Conservation (phyloP, 1,140 invertebrate genomes). For the Periplaneta americana region DNA sequence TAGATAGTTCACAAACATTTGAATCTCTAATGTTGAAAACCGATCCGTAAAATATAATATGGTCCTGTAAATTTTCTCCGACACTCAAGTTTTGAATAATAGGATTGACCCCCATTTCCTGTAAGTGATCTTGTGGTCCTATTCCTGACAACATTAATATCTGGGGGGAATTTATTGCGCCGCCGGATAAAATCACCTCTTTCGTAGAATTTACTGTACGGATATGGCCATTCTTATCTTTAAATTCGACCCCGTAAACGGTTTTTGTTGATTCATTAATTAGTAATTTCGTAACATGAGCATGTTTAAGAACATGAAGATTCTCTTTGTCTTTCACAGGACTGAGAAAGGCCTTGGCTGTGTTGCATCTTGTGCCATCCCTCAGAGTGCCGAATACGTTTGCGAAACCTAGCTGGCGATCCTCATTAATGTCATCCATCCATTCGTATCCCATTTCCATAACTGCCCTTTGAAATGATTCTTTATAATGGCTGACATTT, state of each 20-base stretch:
- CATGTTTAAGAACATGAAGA: conserved; percentile 60
- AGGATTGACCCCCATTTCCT: conserved; percentile 53
- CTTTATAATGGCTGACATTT: neutral
- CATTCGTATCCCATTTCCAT: conserved; percentile 45
- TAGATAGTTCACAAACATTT: conserved; percentile 25
- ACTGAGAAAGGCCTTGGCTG: conserved; percentile 52
- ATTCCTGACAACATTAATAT: conserved; percentile 70
- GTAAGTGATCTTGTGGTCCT: conserved; percentile 60
- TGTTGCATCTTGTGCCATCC: conserved; percentile 54
- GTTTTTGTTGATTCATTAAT: conserved; percentile 49
- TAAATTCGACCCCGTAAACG: conserved; percentile 61
- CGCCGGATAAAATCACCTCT: conserved; percentile 63
- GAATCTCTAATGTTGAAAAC: conserved; percentile 38
- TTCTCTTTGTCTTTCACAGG: conserved; percentile 53
- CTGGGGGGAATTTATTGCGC: conserved; percentile 61
- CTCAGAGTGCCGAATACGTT: conserved; percentile 60
- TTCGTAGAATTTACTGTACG: conserved; percentile 45
- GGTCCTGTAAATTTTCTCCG: conserved; percentile 67
- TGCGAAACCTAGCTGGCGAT: conserved; percentile 51
- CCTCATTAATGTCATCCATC: conserved; percentile 47
- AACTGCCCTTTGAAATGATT: no score
- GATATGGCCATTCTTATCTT: conserved; percentile 39
- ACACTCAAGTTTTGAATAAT: conserved; percentile 60
- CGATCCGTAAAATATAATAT: conserved; percentile 61
- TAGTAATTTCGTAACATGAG: conserved; percentile 59